Conservation (phyloP, 2,797 vertebrate species). For the Aselliscus stoliczkanus region DNA sequence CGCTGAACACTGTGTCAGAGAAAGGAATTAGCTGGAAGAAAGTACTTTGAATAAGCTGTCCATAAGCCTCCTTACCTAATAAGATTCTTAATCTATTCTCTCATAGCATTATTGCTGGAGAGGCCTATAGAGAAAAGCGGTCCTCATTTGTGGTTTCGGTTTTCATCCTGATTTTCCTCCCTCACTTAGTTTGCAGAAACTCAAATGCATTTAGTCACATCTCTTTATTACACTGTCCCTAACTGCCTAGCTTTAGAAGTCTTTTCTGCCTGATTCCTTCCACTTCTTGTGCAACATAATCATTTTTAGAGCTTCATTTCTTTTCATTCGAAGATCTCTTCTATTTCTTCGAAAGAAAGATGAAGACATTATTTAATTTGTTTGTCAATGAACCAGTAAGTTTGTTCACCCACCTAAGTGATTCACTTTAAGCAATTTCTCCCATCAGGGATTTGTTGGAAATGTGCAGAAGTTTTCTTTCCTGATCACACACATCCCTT, state of each 20-base stretch:
- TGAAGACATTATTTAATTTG: not conserved
- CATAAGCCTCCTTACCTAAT: not conserved
- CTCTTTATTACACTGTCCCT: not conserved
- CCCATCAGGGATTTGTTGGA: not conserved
- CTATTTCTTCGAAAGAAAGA: not conserved
- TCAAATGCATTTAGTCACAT: not conserved
- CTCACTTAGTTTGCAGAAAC: slow-evolving; percentile 11
- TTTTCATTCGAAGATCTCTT: not conserved
- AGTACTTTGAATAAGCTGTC: not conserved
- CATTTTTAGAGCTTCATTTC: not conserved
- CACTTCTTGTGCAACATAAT: not conserved
- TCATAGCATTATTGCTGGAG: not conserved
- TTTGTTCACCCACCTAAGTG: not conserved
- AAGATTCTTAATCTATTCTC: not conserved
- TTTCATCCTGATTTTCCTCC: not conserved
- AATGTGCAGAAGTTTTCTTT: not conserved
- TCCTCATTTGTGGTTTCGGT: slow-evolving; percentile 6
- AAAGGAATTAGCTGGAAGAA: not conserved
- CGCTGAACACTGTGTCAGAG: not conserved
- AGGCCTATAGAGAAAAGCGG: not conserved
- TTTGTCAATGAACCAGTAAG: not conserved
- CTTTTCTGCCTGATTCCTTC: not conserved
- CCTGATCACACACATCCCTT: not conserved
- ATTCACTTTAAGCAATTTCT: not conserved
- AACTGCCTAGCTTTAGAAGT: not conserved